A percentile compares a stretch with the other conserved stretches of the same genome.
These are phyloP conservation scores for Parelbella ahira DNA, from an alignment of 2,888 invertebrate genomes.

Conservation along the genomic window DNA sequence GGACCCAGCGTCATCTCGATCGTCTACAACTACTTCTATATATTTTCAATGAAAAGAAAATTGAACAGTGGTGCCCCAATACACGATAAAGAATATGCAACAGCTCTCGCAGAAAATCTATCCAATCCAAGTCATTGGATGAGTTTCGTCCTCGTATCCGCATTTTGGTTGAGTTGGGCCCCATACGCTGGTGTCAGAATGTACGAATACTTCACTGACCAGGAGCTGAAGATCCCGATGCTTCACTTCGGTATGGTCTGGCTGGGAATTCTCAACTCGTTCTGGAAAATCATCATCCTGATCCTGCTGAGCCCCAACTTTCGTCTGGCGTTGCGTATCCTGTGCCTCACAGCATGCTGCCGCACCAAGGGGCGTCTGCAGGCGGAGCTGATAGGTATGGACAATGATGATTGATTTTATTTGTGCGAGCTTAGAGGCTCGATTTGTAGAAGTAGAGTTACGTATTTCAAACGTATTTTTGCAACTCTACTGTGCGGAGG, in stretches of 20 bases:
- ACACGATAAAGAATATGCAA: constrained; percentile 95
- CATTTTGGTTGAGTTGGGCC: constrained; percentile 96
- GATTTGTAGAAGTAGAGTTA: neutral
- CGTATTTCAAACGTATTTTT: neutral
- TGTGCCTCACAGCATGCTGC: constrained; percentile 94
- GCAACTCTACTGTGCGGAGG: neutral
- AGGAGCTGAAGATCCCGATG: constrained; percentile 87
- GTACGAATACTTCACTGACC: constrained; percentile 85
- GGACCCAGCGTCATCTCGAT: constrained; percentile 98
- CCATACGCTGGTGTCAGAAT: constrained; percentile 92
- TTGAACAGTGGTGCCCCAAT: constrained; percentile 91
- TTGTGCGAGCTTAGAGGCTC: constrained; percentile 10
- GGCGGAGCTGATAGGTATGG: constrained; percentile 91
- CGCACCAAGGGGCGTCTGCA: constrained; percentile 91
- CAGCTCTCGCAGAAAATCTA: constrained; percentile 93
- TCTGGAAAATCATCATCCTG: constrained; percentile 96
- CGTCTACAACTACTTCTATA: constrained; percentile 95
- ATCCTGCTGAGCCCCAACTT: constrained; percentile 95
- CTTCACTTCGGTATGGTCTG: constrained; percentile 96
- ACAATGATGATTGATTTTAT: constrained; percentile 87
- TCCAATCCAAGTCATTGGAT: constrained; percentile 97
- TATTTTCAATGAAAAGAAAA: constrained; percentile 94
- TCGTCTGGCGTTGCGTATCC: constrained; percentile 91
- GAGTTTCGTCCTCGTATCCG: constrained; percentile 94
- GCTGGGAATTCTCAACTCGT: constrained; percentile 96